Evolutionary conservation across 2,888 invertebrate genomes (phyloP), one percentile per base, ranked within the genome.

Genomic region (Pemphredon lugubris): DNA sequence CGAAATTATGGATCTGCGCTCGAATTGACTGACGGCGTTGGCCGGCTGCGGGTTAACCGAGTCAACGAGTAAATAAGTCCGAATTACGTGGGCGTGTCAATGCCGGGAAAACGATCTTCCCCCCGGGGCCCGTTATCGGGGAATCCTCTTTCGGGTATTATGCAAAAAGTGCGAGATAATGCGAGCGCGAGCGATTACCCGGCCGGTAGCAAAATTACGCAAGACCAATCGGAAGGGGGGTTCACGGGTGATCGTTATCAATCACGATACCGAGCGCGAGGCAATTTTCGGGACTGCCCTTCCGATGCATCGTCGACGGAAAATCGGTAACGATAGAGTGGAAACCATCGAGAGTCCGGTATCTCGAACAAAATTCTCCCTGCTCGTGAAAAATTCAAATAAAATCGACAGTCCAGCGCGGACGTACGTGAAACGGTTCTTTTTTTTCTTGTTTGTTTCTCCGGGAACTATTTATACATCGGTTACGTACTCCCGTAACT

Each of bases 81-180:
- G 86, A 87, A 87, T 86, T 87, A 88, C 85, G 87, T 82, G 85
- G 88, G 88, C 87, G 87, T 88, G 88, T 87, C 86, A 81, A 86
- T 86, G 83, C 75, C 78, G 66, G 65, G 73, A 65, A 80, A 80
- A 75, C 70, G 67, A 80, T 69, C 67, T 54, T 39, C 39, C 18
- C 26, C n/a, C n/a, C n/a, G n/a, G 42, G 45, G 50, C 30, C 16
- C 54, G 58, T 48, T 64, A 59, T 47, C 42, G 34, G 54, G 65
- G 67, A 71, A 77, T 66, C 63, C 55, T 55, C 54, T 9, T 55
- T 37, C 13, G 57, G 37, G 60, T 30, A 68, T 78, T 73, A 73
- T 68, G 71, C 66, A 66, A 77, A 78, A 44, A 39, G 37, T 14
- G 37, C 34, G 16, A 48, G 45, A 20, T 58, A 63, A 67, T 53